Evolutionary conservation across 1,140 invertebrate species (phyloP).

Genomic region (Neodiprion lecontei): DNA sequence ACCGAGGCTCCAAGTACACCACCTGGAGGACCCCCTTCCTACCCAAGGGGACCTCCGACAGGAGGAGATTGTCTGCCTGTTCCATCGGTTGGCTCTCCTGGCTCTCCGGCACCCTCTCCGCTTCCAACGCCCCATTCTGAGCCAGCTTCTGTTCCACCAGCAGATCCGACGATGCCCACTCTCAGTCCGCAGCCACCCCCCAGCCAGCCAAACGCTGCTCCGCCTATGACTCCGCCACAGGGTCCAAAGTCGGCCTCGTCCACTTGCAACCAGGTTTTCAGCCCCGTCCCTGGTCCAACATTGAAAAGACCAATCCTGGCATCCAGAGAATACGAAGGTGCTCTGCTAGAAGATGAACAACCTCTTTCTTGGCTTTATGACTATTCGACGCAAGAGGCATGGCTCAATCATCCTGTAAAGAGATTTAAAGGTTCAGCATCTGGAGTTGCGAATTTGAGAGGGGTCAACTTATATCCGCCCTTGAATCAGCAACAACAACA

Average conservation of each 20-base stretch:
- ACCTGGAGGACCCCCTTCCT: constrained; percentile 68
- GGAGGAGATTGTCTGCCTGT: constrained; percentile 68
- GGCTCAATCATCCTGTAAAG: constrained; percentile 90
- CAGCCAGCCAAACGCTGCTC: constrained; percentile 60
- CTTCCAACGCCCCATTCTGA: constrained; percentile 78
- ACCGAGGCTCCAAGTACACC: constrained; percentile 63
- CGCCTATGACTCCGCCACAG: constrained; percentile 61
- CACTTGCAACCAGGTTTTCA: constrained; percentile 65
- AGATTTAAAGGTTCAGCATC: constrained; percentile 67
- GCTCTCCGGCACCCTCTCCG: constrained; percentile 79
- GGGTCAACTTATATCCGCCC: constrained; percentile 46
- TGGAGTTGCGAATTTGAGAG: constrained; percentile 42
- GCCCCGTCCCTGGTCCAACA: constrained; percentile 47
- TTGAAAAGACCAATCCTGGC: constrained; percentile 76
- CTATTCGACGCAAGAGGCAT: constrained; percentile 83
- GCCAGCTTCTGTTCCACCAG: constrained; percentile 74
- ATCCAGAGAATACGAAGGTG: constrained; percentile 76
- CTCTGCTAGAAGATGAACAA: constrained; percentile 79
- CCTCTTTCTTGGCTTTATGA: constrained; percentile 86
- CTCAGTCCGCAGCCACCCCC: constrained; percentile 61
- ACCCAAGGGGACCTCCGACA: constrained; percentile 67
- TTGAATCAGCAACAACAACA: constrained; percentile 44
- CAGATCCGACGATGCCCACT: constrained; percentile 79
- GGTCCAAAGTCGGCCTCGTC: constrained; percentile 54
- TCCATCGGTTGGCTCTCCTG: constrained; percentile 75